Evolutionary conservation across 2,888 invertebrate genomes (phyloP).

Genomic region (Nematopogon swammerdamellus): DNA sequence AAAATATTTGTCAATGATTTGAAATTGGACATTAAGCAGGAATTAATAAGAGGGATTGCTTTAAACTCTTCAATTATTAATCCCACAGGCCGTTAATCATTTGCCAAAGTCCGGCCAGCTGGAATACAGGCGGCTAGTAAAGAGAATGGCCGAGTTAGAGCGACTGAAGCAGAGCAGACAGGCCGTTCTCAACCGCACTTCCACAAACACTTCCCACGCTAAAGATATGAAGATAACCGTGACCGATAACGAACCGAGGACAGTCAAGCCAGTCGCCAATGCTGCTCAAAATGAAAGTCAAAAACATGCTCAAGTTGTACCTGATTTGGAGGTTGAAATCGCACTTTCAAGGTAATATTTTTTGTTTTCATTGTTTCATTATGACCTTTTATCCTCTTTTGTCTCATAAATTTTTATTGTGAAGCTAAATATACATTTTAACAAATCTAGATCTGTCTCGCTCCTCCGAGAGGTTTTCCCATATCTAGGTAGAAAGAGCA

Average conservation of each 20-base stretch:
- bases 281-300: neutral
- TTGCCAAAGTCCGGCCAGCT: conserved; percentile 48
- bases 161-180: conserved; percentile 44
- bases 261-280: neutral
- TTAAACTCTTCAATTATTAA: no score
- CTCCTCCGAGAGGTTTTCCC: no score
- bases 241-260: neutral
- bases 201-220: neutral
- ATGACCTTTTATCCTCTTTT: no score
- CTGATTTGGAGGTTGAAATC: conserved; percentile 32
- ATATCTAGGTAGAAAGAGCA: no score
- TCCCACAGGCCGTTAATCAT: conserved; percentile 43
- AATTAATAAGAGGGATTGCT: no score
- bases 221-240: neutral
- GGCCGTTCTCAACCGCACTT: conserved; percentile 9
- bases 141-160: conserved; percentile 47
- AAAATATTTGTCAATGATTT: conserved; percentile 1
- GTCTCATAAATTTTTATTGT: no score
- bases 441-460: no score
- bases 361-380: no score
- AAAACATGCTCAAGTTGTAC: neutral
- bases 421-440: no score
- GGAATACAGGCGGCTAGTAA: conserved; percentile 44
- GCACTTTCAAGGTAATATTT: conserved; percentile 32
- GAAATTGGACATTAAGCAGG: no score